These are phyloP conservation scores for Scelioninae gen. 1 DNA, from an alignment of 2,888 invertebrate species.

Conservation along the genomic window DNA sequence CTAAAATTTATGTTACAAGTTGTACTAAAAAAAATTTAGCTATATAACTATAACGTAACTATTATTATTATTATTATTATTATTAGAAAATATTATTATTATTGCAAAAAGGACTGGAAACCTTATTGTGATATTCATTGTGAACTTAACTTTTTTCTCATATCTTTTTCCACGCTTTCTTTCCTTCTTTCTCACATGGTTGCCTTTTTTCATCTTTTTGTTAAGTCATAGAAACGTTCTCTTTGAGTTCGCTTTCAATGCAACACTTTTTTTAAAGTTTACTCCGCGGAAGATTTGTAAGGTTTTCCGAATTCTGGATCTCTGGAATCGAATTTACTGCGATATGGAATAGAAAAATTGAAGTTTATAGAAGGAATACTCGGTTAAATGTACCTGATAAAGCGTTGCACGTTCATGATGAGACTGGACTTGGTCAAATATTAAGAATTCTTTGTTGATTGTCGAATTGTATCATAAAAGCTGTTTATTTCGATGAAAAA, in stretches of 20 bases:
- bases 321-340: constrained; percentile 17
- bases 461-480: constrained; percentile 16
- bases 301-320: constrained; percentile 25
- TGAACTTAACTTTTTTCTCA: too few relatives aligned
- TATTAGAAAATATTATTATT: too few relatives aligned
- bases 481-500: constrained; percentile 13
- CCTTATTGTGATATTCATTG: too few relatives aligned
- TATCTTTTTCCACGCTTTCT: too few relatives aligned
- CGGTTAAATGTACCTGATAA: constrained; percentile 8
- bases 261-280: constrained; percentile 6
- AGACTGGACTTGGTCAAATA: constrained; percentile 32
- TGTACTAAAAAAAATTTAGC: too few relatives aligned
- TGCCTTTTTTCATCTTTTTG: neutral
- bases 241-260: constrained; percentile 2
- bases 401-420: constrained; percentile 7
- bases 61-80: too few relatives aligned
- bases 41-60: too few relatives aligned
- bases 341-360: constrained; percentile 27
- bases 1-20: too few relatives aligned
- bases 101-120: too few relatives aligned
- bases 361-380: constrained; percentile 40
- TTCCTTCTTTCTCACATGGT: too few relatives aligned
- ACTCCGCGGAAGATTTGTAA: constrained; percentile 13
- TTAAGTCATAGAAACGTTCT: neutral
- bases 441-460: constrained; percentile 33